Evolutionary conservation across 2,888 invertebrate species (phyloP).

Genomic region (Glyphotaelius pellucidus): DNA sequence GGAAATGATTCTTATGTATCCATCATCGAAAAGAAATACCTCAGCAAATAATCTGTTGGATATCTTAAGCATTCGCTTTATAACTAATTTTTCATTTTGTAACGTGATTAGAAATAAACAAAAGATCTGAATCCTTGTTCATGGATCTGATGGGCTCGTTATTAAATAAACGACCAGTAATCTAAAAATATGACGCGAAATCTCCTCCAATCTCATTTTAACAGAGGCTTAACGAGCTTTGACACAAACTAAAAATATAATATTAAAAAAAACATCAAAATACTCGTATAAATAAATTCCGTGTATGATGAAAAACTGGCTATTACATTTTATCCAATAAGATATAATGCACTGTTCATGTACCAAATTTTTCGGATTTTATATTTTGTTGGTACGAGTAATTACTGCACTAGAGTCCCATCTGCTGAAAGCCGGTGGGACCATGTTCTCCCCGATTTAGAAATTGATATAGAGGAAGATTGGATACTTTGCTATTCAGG

Average conservation of each 20-base stretch:
- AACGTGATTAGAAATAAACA: neutral
- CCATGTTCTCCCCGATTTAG: too few relatives aligned
- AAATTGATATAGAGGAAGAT: too few relatives aligned
- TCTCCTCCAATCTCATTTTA: neutral
- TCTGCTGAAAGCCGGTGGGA: too few relatives aligned
- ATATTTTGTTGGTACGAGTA: neutral
- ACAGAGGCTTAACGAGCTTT: neutral
- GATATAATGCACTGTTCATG: neutral
- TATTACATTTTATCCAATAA: neutral
- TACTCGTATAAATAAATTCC: neutral
- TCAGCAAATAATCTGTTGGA: neutral
- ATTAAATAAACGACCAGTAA: neutral
- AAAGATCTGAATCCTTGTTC: neutral
- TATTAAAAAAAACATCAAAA: neutral
- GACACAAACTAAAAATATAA: neutral
- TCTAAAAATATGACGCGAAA: slow-evolving; percentile 8
- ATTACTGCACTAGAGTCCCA: neutral
- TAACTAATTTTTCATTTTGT: neutral
- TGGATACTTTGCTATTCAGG: too few relatives aligned
- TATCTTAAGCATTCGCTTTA: neutral
- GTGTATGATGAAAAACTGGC: neutral
- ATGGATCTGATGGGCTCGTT: neutral
- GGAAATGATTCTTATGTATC: too few relatives aligned
- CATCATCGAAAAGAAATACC: too few relatives aligned
- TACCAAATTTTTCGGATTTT: neutral